These are phyloP conservation scores for Callyntrura sp. DNA, from an alignment of 2,888 invertebrate genomes.

Conservation along the genomic window DNA sequence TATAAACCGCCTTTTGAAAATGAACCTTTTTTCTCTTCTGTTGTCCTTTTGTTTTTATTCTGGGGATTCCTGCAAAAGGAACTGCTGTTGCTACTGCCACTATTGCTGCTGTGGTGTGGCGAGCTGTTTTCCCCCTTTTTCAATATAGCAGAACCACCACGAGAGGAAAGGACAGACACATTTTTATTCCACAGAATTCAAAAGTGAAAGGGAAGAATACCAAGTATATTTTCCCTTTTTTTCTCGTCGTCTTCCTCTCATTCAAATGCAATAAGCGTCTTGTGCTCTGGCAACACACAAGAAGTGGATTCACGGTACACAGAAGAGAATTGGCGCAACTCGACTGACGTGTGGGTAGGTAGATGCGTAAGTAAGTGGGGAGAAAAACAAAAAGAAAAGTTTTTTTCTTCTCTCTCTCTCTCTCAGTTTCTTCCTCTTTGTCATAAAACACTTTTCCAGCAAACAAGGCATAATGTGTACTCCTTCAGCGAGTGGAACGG, in stretches of 20 bases:
- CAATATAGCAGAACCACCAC: constrained; percentile 43
- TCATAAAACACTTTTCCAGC: constrained; percentile 1
- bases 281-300: constrained; percentile 14
- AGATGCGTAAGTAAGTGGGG: constrained; percentile 1
- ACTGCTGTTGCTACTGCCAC: constrained; percentile 1
- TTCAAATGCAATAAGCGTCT: constrained; percentile 77
- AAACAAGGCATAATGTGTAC: constrained; percentile 9
- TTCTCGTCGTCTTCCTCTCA: constrained; percentile 32
- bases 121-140: constrained; percentile 45
- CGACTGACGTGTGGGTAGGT: constrained; percentile 5
- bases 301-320: constrained; percentile 22
- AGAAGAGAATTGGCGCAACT: neutral
- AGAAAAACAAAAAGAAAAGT: constrained; percentile 22
- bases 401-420: neutral
- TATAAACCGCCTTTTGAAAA: neutral
- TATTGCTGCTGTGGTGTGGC: neutral
- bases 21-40: constrained; percentile 31
- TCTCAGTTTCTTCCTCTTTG: neutral
- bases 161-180: neutral
- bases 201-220: constrained; percentile 55
- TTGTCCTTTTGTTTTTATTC: constrained; percentile 46
- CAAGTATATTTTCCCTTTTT: constrained; percentile 47
- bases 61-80: neutral
- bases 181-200: constrained; percentile 61
- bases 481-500: neutral